These are phyloP conservation scores for Cryptops parisi DNA, from an alignment of 2,888 invertebrate genomes.

Conservation along the genomic window DNA sequence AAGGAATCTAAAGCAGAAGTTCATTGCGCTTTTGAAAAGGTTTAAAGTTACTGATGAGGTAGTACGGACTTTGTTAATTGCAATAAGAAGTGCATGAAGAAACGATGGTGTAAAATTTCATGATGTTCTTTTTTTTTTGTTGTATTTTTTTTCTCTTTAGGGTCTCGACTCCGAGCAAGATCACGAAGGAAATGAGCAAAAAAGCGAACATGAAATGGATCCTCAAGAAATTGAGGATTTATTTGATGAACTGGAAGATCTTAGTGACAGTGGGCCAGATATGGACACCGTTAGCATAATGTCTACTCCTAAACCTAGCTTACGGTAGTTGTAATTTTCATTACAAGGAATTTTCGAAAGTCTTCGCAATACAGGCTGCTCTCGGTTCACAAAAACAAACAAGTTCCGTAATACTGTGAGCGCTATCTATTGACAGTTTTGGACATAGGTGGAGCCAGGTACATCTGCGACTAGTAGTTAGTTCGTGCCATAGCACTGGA, in stretches of 20 bases:
- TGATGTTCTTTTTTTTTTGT: background rate
- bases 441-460: too few relatives aligned
- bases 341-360: too few relatives aligned
- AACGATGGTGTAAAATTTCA: background rate
- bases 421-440: too few relatives aligned
- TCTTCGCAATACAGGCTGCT: too few relatives aligned
- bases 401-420: too few relatives aligned
- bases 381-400: too few relatives aligned
- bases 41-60: constrained; percentile 84
- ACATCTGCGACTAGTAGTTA: too few relatives aligned
- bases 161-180: constrained; percentile 23
- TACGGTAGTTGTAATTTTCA: too few relatives aligned
- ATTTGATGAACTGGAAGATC: constrained; percentile 88
- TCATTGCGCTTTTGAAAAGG: constrained; percentile 81
- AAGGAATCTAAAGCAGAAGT: constrained; percentile 93
- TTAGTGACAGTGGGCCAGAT: constrained; percentile 90
- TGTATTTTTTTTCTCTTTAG: background rate
- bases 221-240: constrained; percentile 67
- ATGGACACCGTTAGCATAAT: constrained; percentile 92
- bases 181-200: constrained; percentile 34
- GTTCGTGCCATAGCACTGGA: too few relatives aligned
- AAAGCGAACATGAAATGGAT: constrained; percentile 42
- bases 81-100: background rate
- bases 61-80: constrained; percentile 17
- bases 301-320: constrained; percentile 90